Conservation (phyloP, 2,113 vertebrate genomes). For the Siphamia tubifer region DNA sequence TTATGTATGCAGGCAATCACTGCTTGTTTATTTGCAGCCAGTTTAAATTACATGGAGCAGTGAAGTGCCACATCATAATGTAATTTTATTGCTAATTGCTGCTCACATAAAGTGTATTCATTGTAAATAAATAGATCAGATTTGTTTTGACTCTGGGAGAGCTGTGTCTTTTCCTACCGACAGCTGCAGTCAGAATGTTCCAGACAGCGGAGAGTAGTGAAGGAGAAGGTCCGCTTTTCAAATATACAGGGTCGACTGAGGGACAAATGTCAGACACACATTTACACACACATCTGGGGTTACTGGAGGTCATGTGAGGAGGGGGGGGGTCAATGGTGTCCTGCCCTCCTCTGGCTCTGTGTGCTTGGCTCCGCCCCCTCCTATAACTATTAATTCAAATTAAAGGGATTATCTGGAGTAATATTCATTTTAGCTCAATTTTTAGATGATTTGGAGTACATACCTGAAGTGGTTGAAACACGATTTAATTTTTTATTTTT, state of each 20-base stretch:
- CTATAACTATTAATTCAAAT: too few relatives aligned
- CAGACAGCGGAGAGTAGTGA: constrained; percentile 30
- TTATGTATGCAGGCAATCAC: constrained; percentile 49
- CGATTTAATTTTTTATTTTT: too few relatives aligned
- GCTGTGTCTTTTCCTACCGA: background rate
- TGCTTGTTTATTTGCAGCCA: constrained; percentile 39
- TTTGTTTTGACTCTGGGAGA: background rate
- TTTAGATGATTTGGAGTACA: too few relatives aligned
- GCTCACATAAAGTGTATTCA: background rate
- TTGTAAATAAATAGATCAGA: background rate
- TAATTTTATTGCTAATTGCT: background rate
- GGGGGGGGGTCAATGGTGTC: too few relatives aligned
- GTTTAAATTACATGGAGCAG: constrained; percentile 35
- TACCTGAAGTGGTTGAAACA: too few relatives aligned
- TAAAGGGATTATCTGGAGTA: too few relatives aligned
- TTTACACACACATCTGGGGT: too few relatives aligned
- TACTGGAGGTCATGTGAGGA: too few relatives aligned
- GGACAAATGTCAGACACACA: constrained; percentile 22
- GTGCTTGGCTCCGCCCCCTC: too few relatives aligned
- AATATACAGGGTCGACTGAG: constrained; percentile 1
- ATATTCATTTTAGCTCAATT: too few relatives aligned
- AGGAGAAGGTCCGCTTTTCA: constrained; percentile 29
- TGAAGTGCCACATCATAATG: constrained; percentile 25
- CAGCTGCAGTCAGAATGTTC: background rate
- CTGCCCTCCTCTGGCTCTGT: too few relatives aligned